phyloP scores from a whole-genome alignment of 2,113 vertebrate species.

The Sinocyclocheilus maitianheensis region DNA sequence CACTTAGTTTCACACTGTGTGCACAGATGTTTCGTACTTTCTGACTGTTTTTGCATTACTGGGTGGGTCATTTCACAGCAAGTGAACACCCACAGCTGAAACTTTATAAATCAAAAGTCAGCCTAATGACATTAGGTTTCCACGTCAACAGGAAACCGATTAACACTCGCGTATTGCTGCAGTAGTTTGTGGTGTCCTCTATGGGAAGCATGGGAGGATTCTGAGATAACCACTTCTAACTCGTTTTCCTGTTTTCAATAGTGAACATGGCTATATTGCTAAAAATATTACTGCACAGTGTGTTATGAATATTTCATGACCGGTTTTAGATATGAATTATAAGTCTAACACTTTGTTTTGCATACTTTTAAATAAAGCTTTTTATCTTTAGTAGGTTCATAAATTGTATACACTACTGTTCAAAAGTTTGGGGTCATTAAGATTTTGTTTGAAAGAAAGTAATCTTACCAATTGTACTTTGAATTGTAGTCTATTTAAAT shows the following conservation, averaged over 20 bases:
- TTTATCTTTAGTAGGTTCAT: not conserved
- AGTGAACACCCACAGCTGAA: not conserved
- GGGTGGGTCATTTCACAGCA: not conserved
- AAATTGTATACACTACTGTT: not conserved
- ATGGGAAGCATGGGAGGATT: not conserved
- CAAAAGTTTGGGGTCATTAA: not conserved
- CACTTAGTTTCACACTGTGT: not conserved
- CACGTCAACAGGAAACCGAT: slow-evolving; percentile 29
- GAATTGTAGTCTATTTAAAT: not conserved
- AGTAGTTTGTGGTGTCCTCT: not conserved
- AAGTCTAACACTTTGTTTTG: not conserved
- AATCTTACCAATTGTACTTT: not conserved
- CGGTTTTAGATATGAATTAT: not conserved
- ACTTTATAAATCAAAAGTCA: not conserved
- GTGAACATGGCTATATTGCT: not conserved
- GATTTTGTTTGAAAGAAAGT: not conserved
- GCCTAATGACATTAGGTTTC: not conserved
- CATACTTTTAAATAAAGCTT: not conserved
- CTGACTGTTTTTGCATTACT: not conserved
- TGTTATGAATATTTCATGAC: not conserved
- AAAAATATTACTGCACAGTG: not conserved
- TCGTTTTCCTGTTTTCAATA: slow-evolving; percentile 3
- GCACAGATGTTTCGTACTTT: not conserved
- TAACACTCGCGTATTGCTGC: not conserved
- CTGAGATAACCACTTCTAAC: not conserved